Base-by-base conservation (phyloP, 2,888 invertebrate species). In the Junonia oenone region DNA sequence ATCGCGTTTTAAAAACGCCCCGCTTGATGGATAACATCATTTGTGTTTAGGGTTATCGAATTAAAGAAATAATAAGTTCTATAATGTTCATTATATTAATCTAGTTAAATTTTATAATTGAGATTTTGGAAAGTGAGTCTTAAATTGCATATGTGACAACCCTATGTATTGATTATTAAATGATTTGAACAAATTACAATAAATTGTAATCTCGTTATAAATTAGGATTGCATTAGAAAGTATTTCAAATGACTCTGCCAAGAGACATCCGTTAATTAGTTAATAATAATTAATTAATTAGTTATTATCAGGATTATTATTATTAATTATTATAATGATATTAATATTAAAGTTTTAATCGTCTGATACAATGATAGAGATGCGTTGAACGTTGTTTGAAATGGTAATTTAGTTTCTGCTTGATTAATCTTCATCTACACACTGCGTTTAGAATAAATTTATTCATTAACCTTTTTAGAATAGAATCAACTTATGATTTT, bases 1-100 rank as follows among this genome's bases (percentile, higher is more conserved):
- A 75, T 75, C 76, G 69, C 70, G 64, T 73, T 75, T 75, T 73
- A 73, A 71, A 68, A 63, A 53, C 59, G 47, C 68, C 64, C 60
- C 59, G 48, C 59, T 63, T 79, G 79, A 83, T 82, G 77, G 76
- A 82, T 82, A 75, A 69, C 64, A 62, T 66, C 63, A 61, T 64
- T 67, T 65, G 55, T 61, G 48, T 47, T 37, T 56, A 45, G 45
- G 45, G 46, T 54, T 51, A 35, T 48, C 50, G 47, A n/a, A 31
- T 35, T 14, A 38, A 38, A 14, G 2, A 17, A 17, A 9, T 9
- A 15, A n/a, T n/a, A n/a, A n/a, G n/a, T n/a, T n/a, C n/a, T n/a
- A n/a, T n/a, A n/a, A n/a, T n/a, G n/a, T n/a, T n/a, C n/a, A n/a
- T n/a, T n/a, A n/a, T n/a, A n/a, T n/a, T n/a, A n/a, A n/a, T n/a